phyloP scores from a whole-genome alignment of 2,797 vertebrate genomes.

The Anguilla pacifica region DNA sequence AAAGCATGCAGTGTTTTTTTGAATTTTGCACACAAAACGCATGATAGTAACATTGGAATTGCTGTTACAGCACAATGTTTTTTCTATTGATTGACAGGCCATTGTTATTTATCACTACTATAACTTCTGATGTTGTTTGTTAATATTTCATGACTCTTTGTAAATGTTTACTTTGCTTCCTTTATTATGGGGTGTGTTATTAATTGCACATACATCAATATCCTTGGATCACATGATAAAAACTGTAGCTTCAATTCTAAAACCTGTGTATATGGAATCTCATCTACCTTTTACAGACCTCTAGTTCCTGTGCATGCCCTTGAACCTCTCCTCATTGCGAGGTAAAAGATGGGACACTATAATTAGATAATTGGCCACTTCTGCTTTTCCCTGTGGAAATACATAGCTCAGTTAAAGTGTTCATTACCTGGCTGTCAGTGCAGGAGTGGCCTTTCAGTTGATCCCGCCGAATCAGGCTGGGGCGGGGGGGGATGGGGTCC shows the following conservation, averaged over 20 bases:
- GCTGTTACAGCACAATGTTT: neutral
- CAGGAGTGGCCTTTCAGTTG: constrained; percentile 17
- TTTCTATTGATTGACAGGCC: neutral
- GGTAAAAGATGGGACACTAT: constrained; percentile 10
- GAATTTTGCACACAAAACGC: neutral
- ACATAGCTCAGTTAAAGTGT: constrained; percentile 14
- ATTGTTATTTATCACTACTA: neutral
- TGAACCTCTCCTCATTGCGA: neutral
- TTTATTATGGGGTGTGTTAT: neutral
- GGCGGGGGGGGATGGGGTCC: neutral
- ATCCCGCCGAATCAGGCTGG: constrained; percentile 2
- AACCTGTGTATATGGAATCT: constrained; percentile 13
- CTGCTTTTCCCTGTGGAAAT: constrained; percentile 19
- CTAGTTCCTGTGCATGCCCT: constrained; percentile 1
- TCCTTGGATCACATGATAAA: neutral
- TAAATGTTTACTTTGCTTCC: neutral
- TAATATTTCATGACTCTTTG: neutral
- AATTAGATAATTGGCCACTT: constrained; percentile 30
- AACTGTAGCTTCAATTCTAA: neutral
- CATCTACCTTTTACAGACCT: neutral
- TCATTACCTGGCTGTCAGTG: constrained; percentile 27
- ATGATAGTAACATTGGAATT: neutral
- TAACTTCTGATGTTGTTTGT: neutral
- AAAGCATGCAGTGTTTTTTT: too few relatives aligned
- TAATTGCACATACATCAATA: neutral